These are phyloP conservation scores for Pedetes capensis DNA, from an alignment of 2,113 vertebrate species.

Conservation along the genomic window DNA sequence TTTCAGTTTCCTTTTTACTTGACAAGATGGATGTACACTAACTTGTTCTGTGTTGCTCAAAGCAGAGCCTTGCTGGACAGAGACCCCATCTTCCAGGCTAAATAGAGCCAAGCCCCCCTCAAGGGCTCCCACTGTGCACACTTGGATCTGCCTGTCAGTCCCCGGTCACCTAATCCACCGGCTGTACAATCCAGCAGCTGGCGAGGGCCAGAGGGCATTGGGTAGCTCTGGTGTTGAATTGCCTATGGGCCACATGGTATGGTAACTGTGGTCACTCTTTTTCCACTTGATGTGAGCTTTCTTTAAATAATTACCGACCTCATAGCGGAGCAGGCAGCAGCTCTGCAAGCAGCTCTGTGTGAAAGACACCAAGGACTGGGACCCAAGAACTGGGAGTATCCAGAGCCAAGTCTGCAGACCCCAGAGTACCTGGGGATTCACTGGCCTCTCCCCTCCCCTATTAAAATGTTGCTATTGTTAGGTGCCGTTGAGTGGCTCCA, in stretches of 20 bases:
- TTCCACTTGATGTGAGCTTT: conserved; percentile 71
- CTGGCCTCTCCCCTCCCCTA: neutral
- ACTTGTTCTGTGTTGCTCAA: neutral
- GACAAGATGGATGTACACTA: neutral
- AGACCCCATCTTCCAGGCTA: neutral
- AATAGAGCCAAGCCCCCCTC: neutral
- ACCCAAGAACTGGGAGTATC: neutral
- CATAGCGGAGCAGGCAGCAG: neutral
- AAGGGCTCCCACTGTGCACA: accelerated
- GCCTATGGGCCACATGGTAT: conserved; percentile 43
- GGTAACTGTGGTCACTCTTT: conserved; percentile 42
- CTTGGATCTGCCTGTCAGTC: conserved; percentile 16
- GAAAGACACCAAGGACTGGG: neutral
- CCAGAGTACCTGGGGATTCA: neutral
- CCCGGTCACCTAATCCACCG: conserved; percentile 14
- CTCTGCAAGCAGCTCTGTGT: neutral
- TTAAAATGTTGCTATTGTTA: too few relatives aligned
- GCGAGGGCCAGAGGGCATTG: neutral
- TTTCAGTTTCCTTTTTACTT: neutral
- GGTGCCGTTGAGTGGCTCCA: too few relatives aligned
- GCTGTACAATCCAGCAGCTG: conserved; percentile 41
- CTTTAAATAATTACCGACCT: conserved; percentile 74
- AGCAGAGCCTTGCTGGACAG: neutral
- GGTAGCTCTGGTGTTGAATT: conserved; percentile 59
- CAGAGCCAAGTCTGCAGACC: neutral